A percentile compares a stretch with the other conserved stretches of the same genome.
These are phyloP conservation scores for Adrianichthys oophorus DNA, from an alignment of 2,797 vertebrate genomes.

Conservation along the genomic window DNA sequence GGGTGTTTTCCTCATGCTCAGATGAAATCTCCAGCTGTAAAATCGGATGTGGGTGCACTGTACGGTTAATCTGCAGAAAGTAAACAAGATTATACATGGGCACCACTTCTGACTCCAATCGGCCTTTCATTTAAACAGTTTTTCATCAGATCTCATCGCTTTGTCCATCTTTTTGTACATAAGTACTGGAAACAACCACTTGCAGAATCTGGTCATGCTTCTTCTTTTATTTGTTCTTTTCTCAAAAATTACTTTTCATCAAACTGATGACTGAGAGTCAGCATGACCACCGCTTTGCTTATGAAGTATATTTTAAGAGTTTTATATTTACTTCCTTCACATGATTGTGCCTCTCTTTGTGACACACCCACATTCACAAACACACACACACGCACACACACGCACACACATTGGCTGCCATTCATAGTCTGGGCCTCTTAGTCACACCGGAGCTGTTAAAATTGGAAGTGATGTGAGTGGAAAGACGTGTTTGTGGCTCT, in stretches of 20 bases:
- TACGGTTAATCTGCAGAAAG: conserved; percentile 9
- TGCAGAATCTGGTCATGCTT: background rate
- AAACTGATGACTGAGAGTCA: conserved; percentile 2
- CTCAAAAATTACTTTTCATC: conserved; percentile 1
- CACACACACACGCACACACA: background rate
- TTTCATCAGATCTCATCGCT: conserved; percentile 7
- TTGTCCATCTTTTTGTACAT: background rate
- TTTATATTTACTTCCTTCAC: conserved; percentile 42
- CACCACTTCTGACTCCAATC: background rate
- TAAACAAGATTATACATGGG: background rate
- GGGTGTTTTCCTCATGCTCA: no score
- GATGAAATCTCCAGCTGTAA: no score
- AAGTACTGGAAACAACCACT: background rate
- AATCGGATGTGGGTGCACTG: background rate
- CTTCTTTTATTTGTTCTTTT: background rate
- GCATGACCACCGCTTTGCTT: conserved; percentile 3
- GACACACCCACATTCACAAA: background rate
- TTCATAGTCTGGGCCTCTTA: conserved; percentile 12
- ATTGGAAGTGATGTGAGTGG: conserved; percentile 31
- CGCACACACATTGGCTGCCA: background rate
- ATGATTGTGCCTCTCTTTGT: background rate
- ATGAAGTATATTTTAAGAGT: background rate
- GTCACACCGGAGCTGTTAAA: conserved; percentile 21
- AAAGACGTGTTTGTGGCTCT: conserved; percentile 8
- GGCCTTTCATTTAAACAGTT: background rate